Conservation (phyloP, 2,797 vertebrate species). For the Thaleichthys pacificus region DNA sequence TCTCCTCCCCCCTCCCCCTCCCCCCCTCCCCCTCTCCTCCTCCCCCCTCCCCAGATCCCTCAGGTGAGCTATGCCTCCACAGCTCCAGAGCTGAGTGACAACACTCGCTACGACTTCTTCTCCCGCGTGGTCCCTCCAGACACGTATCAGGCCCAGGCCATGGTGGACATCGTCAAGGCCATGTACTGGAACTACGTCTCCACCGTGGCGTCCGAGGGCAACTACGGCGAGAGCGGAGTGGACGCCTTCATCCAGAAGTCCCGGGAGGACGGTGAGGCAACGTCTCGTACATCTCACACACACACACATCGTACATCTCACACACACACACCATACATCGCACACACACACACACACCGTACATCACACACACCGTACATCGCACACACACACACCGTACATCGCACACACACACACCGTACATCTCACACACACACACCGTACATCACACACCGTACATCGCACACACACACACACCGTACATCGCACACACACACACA, state of each 20-base stretch:
- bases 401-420: no score
- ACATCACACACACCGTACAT: no score
- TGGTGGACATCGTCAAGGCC: constrained; percentile 88
- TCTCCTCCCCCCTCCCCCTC: not conserved
- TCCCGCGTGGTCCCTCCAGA: constrained; percentile 87
- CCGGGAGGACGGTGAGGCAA: constrained; percentile 88
- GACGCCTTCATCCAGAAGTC: constrained; percentile 96
- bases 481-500: no score
- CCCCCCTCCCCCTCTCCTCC: not conserved
- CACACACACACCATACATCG: no score
- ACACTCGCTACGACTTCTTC: constrained; percentile 90
- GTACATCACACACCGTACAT: no score
- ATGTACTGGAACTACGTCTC: constrained; percentile 90
- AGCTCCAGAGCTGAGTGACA: constrained; percentile 86
- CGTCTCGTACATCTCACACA: no score
- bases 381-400: no score
- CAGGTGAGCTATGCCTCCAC: constrained; percentile 87
- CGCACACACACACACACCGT: no score
- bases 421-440: no score
- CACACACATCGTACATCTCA: no score
- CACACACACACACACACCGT: no score
- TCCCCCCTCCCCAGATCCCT: constrained; percentile 70
- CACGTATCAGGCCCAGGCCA: constrained; percentile 89
- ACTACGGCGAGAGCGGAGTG: constrained; percentile 88
- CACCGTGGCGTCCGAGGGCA: constrained; percentile 87